Percentiles rank a stretch among this genome's conserved stretches.
These are phyloP conservation scores for Steatocranus sp. DNA, from an alignment of 2,797 vertebrate species.

Conservation along the genomic window DNA sequence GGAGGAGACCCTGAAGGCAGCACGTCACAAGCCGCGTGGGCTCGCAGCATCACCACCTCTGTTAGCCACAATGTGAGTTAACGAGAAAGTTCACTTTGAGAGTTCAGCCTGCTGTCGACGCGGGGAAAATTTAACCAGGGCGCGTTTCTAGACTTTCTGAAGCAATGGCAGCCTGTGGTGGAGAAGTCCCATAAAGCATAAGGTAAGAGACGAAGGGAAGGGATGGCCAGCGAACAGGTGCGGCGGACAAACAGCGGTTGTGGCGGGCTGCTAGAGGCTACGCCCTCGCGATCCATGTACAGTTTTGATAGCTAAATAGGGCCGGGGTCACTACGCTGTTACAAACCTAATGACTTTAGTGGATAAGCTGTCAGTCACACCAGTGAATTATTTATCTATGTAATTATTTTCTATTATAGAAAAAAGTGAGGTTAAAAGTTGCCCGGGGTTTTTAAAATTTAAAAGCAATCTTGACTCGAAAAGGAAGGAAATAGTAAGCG, in stretches of 20 bases:
- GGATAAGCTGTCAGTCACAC: neutral
- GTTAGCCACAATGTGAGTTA: slow-evolving; percentile 24
- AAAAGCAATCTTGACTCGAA: accelerated
- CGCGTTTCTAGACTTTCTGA: slow-evolving; percentile 7
- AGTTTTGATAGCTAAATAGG: neutral
- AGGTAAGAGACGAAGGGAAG: slow-evolving; percentile 45
- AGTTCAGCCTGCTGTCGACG: slow-evolving; percentile 1
- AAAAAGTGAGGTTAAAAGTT: neutral
- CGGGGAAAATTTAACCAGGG: neutral
- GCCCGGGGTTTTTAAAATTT: neutral
- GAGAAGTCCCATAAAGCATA: slow-evolving; percentile 40
- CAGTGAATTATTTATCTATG: neutral
- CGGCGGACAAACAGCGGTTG: neutral
- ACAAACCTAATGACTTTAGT: neutral
- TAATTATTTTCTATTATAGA: neutral
- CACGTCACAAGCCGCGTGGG: slow-evolving; percentile 28
- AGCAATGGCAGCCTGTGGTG: slow-evolving; percentile 42
- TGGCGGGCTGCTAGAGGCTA: neutral
- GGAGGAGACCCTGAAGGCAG: slow-evolving; percentile 27
- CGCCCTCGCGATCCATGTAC: neutral
- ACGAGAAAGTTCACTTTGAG: slow-evolving; percentile 31
- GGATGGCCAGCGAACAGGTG: neutral
- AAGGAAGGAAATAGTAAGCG: neutral
- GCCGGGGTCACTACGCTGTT: neutral
- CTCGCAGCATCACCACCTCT: slow-evolving; percentile 32